Evolutionary conservation across 2,113 vertebrate genomes (phyloP).

Genomic region (Coptodon rendalli): DNA sequence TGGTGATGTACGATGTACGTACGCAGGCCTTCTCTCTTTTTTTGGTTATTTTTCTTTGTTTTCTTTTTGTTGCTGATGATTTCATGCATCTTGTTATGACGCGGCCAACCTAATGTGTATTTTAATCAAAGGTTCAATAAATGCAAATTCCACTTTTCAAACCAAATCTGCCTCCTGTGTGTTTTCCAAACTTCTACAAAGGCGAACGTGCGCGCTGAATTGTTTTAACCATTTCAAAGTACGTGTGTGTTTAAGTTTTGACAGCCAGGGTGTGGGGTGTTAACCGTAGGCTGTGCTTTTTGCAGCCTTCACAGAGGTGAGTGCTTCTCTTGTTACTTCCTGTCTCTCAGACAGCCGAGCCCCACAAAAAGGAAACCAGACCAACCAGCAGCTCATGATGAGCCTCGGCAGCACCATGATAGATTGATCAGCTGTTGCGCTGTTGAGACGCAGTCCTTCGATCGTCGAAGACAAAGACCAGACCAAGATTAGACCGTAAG

Average conservation of each 20-base stretch:
- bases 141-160: slow-evolving; percentile 65
- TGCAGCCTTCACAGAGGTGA: neutral
- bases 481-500: neutral
- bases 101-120: slow-evolving; percentile 46
- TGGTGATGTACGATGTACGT: neutral
- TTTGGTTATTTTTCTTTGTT: neutral
- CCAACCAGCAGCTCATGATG: neutral
- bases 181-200: neutral
- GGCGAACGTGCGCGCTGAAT: fast-evolving
- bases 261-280: neutral
- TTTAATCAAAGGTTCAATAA: slow-evolving; percentile 63
- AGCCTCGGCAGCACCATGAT: neutral
- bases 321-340: slow-evolving; percentile 37
- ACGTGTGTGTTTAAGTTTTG: neutral
- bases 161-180: neutral
- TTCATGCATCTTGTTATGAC: slow-evolving; percentile 6
- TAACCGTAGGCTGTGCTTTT: neutral
- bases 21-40: neutral
- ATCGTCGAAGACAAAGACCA: neutral
- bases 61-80: neutral
- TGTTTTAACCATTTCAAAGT: neutral
- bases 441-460: neutral
- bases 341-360: slow-evolving; percentile 14
- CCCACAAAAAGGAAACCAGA: slow-evolving; percentile 48
- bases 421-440: neutral